These are phyloP conservation scores for Catagonus wagneri DNA, from an alignment of 2,113 vertebrate species.

Conservation along the genomic window DNA sequence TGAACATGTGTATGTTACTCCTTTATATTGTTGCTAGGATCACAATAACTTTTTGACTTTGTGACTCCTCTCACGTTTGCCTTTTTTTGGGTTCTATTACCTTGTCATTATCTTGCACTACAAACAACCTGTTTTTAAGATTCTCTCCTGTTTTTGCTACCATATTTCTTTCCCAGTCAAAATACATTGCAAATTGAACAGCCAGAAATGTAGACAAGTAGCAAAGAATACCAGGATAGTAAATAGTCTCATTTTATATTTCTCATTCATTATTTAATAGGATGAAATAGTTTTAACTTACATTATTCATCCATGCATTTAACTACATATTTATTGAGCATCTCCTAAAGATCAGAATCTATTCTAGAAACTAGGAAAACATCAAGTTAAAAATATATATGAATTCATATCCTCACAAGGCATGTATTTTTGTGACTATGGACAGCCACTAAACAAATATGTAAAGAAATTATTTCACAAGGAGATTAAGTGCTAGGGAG, in stretches of 20 bases:
- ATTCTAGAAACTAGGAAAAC: not conserved
- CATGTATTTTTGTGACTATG: not conserved
- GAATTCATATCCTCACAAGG: not conserved
- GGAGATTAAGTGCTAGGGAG: not conserved
- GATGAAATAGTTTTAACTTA: slow-evolving; percentile 52
- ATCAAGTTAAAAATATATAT: not conserved
- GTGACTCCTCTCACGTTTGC: slow-evolving; percentile 6
- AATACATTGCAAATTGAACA: not conserved
- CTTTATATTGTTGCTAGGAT: not conserved
- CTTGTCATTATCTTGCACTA: not conserved
- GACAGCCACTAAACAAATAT: slow-evolving; percentile 15
- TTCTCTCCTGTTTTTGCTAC: slow-evolving; percentile 30
- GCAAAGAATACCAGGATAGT: not conserved
- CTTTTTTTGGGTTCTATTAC: not conserved
- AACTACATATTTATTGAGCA: not conserved
- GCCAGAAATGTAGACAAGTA: not conserved
- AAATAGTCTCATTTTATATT: slow-evolving; percentile 16
- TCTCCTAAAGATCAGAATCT: not conserved
- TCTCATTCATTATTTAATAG: not conserved
- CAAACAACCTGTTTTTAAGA: slow-evolving; percentile 24
- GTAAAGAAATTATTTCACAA: slow-evolving; percentile 23
- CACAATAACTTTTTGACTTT: slow-evolving; percentile 28
- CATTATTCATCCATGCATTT: not conserved
- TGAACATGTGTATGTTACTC: not conserved
- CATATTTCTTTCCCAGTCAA: slow-evolving; percentile 38